Evolutionary conservation across 2,797 vertebrate species (phyloP), one percentile per base, ranked within the genome.

Genomic region (Petrocephalus schoutedeni): DNA sequence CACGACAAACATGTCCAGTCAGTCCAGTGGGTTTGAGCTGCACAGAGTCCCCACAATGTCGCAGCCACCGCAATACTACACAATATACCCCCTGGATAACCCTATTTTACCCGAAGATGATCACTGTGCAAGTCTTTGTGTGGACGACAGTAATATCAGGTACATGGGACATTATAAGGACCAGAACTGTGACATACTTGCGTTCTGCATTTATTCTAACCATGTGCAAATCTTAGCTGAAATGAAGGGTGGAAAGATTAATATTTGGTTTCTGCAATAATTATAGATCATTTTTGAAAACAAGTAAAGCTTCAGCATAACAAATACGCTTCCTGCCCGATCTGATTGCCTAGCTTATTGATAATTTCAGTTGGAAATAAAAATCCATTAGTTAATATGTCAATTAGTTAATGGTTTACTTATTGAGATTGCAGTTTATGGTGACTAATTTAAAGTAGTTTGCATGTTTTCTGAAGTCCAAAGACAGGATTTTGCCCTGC

Each of bases 61-160:
- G 41, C 90, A 59, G 0, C 95, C 95, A 21, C 91, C 96, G 12
- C 93, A 93, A 58, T 96, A 94, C 90, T 94, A 92, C 41, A 89
- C 92, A 83, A 93, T 94, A 86, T 95, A 91, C 49, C 61, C 92
- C 1, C 86, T 92, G 89, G 95, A 95, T 54, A 96, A 96, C 0
- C 82, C 91, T 2, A 90, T 90, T 2, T 95, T 95, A 91, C 86
- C 91, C 0, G 92, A 88, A 1, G 92, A 93, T 0, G 91, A 92
- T 51, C 88, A 77, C 90, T 89, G 80, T 32, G 1, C 90, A n/a
- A 89, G 87, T 1, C 23, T 88, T 59, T 87, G 83, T 64, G 2
- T 54, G 88, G 90, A 89, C 4, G 53, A 32, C 77, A 88, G 90
- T 90, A 87, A 89, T 83, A 89, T 87, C 91, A 96, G 97, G 96